Conservation (phyloP, 2,888 invertebrate species). For the Entomobrya proxima region DNA sequence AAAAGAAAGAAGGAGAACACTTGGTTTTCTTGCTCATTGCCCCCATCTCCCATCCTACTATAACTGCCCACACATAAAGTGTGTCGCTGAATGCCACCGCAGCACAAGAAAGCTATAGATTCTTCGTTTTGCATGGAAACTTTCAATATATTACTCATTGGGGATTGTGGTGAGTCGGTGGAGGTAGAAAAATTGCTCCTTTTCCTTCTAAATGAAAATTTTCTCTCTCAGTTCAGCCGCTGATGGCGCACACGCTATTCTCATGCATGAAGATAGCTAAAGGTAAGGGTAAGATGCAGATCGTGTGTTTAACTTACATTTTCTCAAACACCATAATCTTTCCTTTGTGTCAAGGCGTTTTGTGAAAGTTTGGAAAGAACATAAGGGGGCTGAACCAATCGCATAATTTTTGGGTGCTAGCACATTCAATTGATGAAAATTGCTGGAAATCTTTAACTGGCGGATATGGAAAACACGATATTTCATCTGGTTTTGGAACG, state of each 20-base stretch:
- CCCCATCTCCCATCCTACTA: background rate
- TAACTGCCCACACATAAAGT: background rate
- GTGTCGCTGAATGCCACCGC: background rate
- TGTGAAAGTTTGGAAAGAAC: background rate
- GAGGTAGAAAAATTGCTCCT: background rate
- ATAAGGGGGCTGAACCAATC: slow-evolving; percentile 44
- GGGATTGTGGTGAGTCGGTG: slow-evolving; percentile 25
- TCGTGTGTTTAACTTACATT: slow-evolving; percentile 7
- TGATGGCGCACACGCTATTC: background rate
- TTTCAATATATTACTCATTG: slow-evolving; percentile 53
- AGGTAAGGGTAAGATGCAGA: background rate
- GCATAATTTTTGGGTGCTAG: slow-evolving; percentile 43
- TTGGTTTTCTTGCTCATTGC: background rate
- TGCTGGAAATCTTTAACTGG: slow-evolving; percentile 49
- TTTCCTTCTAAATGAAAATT: slow-evolving; percentile 44
- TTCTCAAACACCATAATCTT: slow-evolving; percentile 48
- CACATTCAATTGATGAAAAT: slow-evolving; percentile 59
- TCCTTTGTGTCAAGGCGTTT: background rate
- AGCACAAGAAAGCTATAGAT: slow-evolving; percentile 4
- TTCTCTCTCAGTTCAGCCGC: background rate
- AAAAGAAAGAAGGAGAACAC: background rate
- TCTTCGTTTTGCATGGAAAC: slow-evolving; percentile 9
- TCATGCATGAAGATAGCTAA: background rate
- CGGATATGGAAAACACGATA: slow-evolving; percentile 22
- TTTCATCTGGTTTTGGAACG: slow-evolving; percentile 37